Evolutionary conservation across 2,888 invertebrate species (phyloP).

Genomic region (Rotaria macrura): DNA sequence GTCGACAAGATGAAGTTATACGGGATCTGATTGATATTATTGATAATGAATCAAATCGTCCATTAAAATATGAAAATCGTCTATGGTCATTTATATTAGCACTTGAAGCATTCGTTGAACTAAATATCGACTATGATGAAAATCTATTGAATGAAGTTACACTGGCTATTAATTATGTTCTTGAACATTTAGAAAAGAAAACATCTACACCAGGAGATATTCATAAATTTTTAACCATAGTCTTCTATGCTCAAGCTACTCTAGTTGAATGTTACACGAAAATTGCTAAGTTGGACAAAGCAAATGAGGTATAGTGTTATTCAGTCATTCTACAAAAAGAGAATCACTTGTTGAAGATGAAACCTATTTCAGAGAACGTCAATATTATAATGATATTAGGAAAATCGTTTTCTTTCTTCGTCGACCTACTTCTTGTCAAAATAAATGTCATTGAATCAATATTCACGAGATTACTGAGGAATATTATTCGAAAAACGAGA

Average conservation of each 20-base stretch:
- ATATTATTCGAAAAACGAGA: no score
- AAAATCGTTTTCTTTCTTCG: no score
- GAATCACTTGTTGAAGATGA: no score
- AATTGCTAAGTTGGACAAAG: background rate
- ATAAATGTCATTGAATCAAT: no score
- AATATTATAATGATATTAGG: no score
- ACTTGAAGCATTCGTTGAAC: background rate
- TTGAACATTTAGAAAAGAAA: constrained; percentile 17
- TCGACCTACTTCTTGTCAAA: no score
- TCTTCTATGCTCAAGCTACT: constrained; percentile 7
- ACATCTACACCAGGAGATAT: constrained; percentile 14
- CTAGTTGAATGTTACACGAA: background rate
- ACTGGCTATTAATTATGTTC: background rate
- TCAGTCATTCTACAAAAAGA: no score
- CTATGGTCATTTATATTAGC: background rate
- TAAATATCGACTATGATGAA: background rate
- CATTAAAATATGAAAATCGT: background rate
- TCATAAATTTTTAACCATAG: background rate
- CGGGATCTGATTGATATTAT: background rate
- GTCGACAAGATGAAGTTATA: background rate
- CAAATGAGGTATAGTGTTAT: background rate
- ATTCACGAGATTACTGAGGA: no score
- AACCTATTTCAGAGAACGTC: no score
- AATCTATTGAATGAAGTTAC: background rate
- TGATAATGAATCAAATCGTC: constrained; percentile 18